Evolutionary conservation across 2,113 vertebrate species (phyloP), one percentile per base, ranked within the genome.

Genomic region (Mirounga angustirostris): DNA sequence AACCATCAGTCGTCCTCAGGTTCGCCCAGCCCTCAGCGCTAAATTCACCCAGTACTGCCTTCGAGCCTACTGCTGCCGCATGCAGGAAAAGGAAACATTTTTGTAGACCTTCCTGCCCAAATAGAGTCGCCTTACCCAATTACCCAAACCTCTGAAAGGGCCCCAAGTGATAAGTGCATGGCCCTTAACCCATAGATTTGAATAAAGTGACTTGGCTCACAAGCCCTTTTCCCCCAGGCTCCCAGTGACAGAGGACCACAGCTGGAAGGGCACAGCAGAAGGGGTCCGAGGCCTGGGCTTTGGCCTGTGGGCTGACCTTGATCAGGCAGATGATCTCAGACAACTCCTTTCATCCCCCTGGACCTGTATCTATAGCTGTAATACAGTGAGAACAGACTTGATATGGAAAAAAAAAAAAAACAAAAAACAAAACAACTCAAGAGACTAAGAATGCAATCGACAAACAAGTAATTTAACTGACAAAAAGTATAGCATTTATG

Each of bases 61-160:
- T 63, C 19, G 94, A 63, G 87, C 15, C 26, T 54, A 50, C 33
- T 87, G 43, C 83, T 96, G 82, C 22, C 50, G 4, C 58, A 94
- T 79, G 59, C 16, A 16, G 30, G n/a, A 56, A 82, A 82, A 91
- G 79, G 81, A 61, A 91, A 50, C 56, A 59, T 61, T 46, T 73
- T 71, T 21, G 28, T 76, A 52, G 40, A 46, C 15, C 50, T 46
- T 86, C 26, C 69, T 50, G 30, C 14, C 28, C 19, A 30, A 71
- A 87, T 5, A 40, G 19, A 43, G 46, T 81, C 79, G 43, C 82
- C 9, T 33, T 78, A 63, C 16, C 28, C 86, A 30, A 33, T 89
- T 96, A 86, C 81, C 50, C 61, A 88, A 95, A 85, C 21, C 71
- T 79, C 10, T 2, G 61, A 54, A 90, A 97, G 93, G 56, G 92